A percentile compares a stretch with the other conserved stretches of the same genome.
Conservation (phyloP, 2,797 vertebrate genomes). For the Anolis apletophallus region DNA sequence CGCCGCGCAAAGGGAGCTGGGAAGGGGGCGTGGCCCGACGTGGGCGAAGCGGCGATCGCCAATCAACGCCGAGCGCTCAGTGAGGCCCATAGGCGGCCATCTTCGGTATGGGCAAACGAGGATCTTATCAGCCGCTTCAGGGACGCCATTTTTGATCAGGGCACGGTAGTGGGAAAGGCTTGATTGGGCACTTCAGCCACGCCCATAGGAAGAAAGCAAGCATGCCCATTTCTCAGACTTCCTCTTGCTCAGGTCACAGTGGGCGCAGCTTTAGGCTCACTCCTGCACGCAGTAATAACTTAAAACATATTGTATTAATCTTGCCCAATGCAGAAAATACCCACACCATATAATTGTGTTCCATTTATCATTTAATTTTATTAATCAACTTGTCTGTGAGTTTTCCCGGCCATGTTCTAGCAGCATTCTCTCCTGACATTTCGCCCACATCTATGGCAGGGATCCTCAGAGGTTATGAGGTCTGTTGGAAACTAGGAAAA, state of each 20-base stretch:
- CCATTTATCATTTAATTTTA: no score
- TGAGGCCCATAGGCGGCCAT: background rate
- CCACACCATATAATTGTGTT: no score
- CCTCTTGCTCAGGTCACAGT: background rate
- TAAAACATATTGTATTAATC: no score
- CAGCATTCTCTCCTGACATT: no score
- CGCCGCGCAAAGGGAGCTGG: conserved; percentile 59
- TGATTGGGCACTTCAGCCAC: background rate
- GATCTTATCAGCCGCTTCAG: no score
- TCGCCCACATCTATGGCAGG: no score
- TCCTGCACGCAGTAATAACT: background rate
- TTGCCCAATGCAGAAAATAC: no score
- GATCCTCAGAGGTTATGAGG: no score
- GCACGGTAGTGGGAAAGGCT: background rate
- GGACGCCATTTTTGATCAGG: conserved; percentile 3
- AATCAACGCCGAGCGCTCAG: background rate
- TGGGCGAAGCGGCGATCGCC: background rate
- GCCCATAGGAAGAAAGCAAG: background rate
- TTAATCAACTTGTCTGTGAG: no score
- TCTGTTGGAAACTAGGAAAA: no score
- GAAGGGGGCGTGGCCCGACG: conserved; percentile 14
- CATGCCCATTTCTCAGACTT: no score
- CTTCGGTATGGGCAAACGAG: background rate
- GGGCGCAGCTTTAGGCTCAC: background rate
- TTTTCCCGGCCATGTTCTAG: no score